Percentiles rank a stretch among this genome's conserved stretches.
Conservation (phyloP, 2,888 invertebrate genomes). For the Tipula lateralis region DNA sequence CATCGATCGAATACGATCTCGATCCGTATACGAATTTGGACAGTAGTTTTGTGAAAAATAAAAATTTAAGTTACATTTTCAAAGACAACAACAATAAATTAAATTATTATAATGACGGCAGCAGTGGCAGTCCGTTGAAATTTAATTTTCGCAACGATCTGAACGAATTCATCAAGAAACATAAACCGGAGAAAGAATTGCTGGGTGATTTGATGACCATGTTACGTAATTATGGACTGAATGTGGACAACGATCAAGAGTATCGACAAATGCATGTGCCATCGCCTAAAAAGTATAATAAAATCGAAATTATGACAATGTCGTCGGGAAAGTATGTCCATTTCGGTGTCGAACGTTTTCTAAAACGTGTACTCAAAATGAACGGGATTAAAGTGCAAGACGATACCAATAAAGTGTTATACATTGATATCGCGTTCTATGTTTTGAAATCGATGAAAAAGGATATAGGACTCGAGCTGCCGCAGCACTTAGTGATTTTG, state of each 20-base stretch:
- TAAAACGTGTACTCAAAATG: conserved; percentile 20
- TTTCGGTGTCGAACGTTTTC: conserved; percentile 32
- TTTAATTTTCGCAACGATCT: conserved; percentile 32
- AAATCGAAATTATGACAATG: conserved; percentile 31
- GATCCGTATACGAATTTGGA: background rate
- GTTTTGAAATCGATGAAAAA: conserved; percentile 31
- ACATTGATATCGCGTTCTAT: conserved; percentile 32
- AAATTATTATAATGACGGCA: background rate
- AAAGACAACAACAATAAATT: background rate
- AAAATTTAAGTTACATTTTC: conserved; percentile 24
- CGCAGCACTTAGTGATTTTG: conserved; percentile 33
- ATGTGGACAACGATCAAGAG: conserved; percentile 29
- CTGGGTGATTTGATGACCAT: conserved; percentile 32
- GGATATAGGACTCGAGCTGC: conserved; percentile 29
- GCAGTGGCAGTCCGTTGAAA: conserved; percentile 14
- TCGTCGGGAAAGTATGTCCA: conserved; percentile 34
- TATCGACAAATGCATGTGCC: background rate
- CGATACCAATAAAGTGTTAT: conserved; percentile 25
- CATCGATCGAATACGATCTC: background rate
- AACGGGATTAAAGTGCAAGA: conserved; percentile 3
- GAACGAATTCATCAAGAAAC: conserved; percentile 31
- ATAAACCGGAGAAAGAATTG: conserved; percentile 33
- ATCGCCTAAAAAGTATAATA: conserved; percentile 20
- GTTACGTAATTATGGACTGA: conserved; percentile 30
- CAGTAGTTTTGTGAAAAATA: conserved; percentile 25